Conservation (phyloP, 1,140 invertebrate genomes). For the Lepidurus apus region DNA sequence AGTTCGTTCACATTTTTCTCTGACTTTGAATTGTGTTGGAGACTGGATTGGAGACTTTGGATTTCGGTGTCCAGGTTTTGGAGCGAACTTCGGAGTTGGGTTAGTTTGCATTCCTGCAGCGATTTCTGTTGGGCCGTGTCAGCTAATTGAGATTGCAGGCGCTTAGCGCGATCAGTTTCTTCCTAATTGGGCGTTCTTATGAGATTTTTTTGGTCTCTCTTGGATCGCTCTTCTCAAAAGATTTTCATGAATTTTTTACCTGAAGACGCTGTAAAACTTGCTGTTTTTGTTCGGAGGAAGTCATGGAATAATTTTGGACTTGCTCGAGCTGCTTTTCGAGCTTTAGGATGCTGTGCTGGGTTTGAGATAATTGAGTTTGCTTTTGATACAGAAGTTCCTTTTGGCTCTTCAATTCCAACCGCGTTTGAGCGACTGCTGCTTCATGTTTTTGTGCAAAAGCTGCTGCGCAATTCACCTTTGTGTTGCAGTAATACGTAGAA, state of each 20-base stretch:
- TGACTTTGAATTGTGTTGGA: neutral
- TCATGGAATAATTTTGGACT: neutral
- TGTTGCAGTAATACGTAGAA: too few relatives aligned
- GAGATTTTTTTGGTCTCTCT: too few relatives aligned
- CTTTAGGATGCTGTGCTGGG: neutral
- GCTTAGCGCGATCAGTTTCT: neutral
- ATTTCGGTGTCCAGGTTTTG: neutral
- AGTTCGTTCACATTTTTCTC: neutral
- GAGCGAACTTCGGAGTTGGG: neutral
- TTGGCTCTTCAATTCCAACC: neutral
- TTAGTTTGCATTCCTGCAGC: neutral
- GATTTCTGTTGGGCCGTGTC: neutral
- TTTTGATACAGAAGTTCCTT: neutral
- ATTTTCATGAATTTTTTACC: neutral
- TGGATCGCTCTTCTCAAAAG: neutral
- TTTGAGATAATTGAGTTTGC: neutral
- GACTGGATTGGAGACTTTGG: neutral
- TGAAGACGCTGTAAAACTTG: neutral
- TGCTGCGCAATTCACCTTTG: neutral
- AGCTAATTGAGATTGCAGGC: neutral
- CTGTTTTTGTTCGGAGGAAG: neutral
- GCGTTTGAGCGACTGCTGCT: neutral
- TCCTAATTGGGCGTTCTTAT: neutral
- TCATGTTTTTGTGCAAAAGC: neutral
- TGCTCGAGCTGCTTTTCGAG: neutral